A percentile compares a stretch with the other conserved stretches of the same genome.
phyloP scores from a whole-genome alignment of 2,797 vertebrate genomes.

The Crocidura indochinensis region DNA sequence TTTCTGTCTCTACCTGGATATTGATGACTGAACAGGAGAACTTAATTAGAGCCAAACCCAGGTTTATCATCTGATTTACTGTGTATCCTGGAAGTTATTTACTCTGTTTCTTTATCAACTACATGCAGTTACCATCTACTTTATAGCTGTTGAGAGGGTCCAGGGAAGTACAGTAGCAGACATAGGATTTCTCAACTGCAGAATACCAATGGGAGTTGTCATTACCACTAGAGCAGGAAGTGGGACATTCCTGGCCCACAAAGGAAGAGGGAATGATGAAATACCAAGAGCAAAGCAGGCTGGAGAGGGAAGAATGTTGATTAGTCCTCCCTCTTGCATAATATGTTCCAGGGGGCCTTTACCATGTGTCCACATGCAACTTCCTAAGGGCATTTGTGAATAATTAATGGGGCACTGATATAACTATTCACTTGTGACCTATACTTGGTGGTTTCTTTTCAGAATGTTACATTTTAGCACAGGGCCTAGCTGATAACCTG shows the following conservation, averaged over 20 bases:
- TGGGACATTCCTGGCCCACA: background rate
- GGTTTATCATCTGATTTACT: conserved; percentile 66
- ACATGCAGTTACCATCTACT: conserved; percentile 69
- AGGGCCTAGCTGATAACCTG: background rate
- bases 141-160: conserved; percentile 68
- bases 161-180: conserved; percentile 61
- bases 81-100: conserved; percentile 63
- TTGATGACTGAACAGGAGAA: conserved; percentile 5
- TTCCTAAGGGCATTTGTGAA: conserved; percentile 53
- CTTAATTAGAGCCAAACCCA: conserved; percentile 34
- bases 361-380: conserved; percentile 52
- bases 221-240: background rate
- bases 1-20: conserved; percentile 1
- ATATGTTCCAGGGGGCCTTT: conserved; percentile 28
- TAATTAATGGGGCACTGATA: conserved; percentile 53
- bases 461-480: conserved; percentile 25
- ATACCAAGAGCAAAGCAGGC: background rate
- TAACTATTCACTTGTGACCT: conserved; percentile 46
- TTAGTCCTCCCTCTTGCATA: conserved; percentile 40
- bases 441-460: background rate
- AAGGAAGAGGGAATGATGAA: background rate
- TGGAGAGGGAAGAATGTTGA: background rate
- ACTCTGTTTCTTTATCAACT: conserved; percentile 71
- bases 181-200: conserved; percentile 70
- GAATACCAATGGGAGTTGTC: conserved; percentile 62